These are phyloP conservation scores for Pangasius djambal DNA, from an alignment of 2,797 vertebrate genomes.

Conservation along the genomic window DNA sequence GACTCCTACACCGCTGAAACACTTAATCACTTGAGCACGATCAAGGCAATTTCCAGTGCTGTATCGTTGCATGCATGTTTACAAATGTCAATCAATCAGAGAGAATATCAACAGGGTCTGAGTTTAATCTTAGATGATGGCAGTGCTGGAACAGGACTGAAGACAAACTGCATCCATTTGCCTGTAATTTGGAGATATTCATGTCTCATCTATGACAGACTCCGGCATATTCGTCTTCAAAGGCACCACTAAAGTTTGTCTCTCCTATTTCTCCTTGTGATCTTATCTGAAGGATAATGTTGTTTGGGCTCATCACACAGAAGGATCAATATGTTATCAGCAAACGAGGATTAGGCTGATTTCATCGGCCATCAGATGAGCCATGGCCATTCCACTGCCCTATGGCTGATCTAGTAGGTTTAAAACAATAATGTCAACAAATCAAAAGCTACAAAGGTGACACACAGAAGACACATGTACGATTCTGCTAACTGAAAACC, in stretches of 20 bases:
- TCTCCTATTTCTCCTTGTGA: neutral
- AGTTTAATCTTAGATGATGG: conserved; percentile 47
- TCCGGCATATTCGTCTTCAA: conserved; percentile 26
- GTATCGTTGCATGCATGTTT: neutral
- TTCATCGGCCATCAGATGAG: neutral
- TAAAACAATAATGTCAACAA: neutral
- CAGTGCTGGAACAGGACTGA: conserved; percentile 13
- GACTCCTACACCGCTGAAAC: neutral
- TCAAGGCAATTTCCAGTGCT: neutral
- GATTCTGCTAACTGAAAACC: neutral
- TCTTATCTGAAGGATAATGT: conserved; percentile 32
- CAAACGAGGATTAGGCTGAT: conserved; percentile 23
- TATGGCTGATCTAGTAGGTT: neutral
- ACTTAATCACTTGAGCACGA: neutral
- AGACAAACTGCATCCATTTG: conserved; percentile 52
- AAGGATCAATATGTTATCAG: conserved; percentile 46
- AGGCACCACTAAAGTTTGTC: conserved; percentile 7
- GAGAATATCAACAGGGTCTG: conserved; percentile 14
- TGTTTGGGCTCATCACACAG: conserved; percentile 17
- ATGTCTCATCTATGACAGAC: conserved; percentile 51
- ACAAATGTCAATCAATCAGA: conserved; percentile 1
- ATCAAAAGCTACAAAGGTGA: neutral
- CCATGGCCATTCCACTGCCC: neutral
- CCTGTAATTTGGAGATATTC: conserved; percentile 42
- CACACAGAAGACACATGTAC: neutral